phyloP scores from a whole-genome alignment of 2,797 vertebrate species.

The Myoxocephalus aenaeus region DNA sequence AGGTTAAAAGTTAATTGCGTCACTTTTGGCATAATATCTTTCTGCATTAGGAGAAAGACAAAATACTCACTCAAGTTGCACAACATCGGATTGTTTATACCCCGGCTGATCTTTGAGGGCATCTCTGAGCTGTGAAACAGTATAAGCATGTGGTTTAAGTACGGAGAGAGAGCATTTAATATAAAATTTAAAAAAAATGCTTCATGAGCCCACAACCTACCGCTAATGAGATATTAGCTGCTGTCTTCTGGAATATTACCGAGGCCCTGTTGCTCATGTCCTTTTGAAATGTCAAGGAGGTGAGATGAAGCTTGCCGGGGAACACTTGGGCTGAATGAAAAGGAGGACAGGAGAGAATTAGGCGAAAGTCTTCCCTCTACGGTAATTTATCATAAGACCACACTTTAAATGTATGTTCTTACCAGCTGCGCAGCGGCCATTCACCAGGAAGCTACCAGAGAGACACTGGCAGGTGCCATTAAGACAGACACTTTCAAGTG shows the following conservation, averaged over 20 bases:
- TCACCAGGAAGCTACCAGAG: conserved; percentile 64
- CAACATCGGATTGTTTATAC: conserved; percentile 71
- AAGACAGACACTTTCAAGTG: conserved; percentile 71
- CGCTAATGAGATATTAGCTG: conserved; percentile 44
- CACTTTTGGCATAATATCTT: neutral
- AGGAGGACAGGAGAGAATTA: neutral
- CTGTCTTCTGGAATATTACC: conserved; percentile 45
- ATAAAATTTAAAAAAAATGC: neutral
- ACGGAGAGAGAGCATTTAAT: neutral
- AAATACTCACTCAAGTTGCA: conserved; percentile 75
- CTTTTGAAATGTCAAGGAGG: conserved; percentile 1
- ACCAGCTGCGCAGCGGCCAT: conserved; percentile 72
- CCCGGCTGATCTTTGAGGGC: conserved; percentile 38
- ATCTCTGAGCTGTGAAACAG: conserved; percentile 61
- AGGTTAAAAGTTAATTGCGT: neutral
- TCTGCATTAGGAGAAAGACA: neutral
- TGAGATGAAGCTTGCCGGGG: conserved; percentile 75
- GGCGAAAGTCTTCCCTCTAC: neutral
- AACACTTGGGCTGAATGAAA: conserved; percentile 77
- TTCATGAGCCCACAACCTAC: conserved; percentile 58
- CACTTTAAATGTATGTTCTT: conserved; percentile 17
- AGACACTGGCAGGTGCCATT: conserved; percentile 79
- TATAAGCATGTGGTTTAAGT: conserved; percentile 13
- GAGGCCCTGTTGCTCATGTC: conserved; percentile 78
- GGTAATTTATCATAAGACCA: neutral